Conservation (phyloP, 2,113 vertebrate genomes). For the Anoplopoma fimbria region DNA sequence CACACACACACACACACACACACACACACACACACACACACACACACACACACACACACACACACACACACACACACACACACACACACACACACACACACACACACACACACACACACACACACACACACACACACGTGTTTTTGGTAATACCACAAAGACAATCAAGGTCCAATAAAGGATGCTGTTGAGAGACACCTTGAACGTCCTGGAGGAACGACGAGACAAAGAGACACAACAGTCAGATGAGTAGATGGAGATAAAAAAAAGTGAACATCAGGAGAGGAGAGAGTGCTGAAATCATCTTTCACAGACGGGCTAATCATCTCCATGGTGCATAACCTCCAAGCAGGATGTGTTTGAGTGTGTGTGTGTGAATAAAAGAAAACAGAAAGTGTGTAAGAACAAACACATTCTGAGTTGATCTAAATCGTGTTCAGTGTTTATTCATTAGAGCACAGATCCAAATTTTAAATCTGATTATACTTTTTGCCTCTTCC, state of each 20-base stretch:
- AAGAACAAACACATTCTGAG: not conserved
- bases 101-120: not conserved
- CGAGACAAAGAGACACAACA: not conserved
- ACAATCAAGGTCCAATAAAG: constrained; percentile 32
- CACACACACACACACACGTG: not conserved
- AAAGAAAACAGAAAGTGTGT: not conserved
- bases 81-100: constrained; percentile 21
- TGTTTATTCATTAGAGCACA: not conserved
- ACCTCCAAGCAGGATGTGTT: not conserved
- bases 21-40: constrained; percentile 6
- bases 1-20: constrained; percentile 9
- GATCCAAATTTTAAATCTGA: not conserved
- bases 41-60: not conserved
- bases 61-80: not conserved
- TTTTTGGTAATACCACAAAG: not conserved
- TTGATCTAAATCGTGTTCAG: not conserved
- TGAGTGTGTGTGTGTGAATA: not conserved
- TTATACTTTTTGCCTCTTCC: not conserved
- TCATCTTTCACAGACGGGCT: not conserved
- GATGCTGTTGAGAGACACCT: constrained; percentile 17
- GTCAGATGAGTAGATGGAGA: not conserved
- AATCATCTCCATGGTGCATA: not conserved
- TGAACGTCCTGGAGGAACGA: constrained; percentile 6
- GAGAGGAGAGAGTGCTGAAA: not conserved
- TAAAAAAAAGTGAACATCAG: not conserved